These are phyloP conservation scores for Cordilura impudica DNA, from an alignment of 2,888 invertebrate species.

Conservation along the genomic window DNA sequence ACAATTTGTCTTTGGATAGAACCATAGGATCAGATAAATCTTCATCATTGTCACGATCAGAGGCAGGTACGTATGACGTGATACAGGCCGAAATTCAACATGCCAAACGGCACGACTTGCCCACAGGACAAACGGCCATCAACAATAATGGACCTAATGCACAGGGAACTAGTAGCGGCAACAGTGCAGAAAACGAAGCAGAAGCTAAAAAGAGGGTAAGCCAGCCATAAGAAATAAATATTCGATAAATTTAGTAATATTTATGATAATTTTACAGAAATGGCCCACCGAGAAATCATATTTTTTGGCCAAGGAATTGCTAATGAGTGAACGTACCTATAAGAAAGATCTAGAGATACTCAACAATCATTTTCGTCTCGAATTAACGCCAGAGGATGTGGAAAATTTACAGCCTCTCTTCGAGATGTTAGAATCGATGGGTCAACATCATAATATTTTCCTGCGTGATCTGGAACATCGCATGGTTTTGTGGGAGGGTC, in stretches of 20 bases:
- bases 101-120: constrained; percentile 72
- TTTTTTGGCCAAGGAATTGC: constrained; percentile 93
- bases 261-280: constrained; percentile 76
- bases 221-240: not conserved
- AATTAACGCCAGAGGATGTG: constrained; percentile 81
- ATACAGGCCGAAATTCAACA: constrained; percentile 77
- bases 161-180: constrained; percentile 28
- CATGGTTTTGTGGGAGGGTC: constrained; percentile 86
- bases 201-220: constrained; percentile 74
- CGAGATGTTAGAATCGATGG: constrained; percentile 87
- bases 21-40: constrained; percentile 77
- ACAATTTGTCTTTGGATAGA: no score
- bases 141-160: constrained; percentile 67
- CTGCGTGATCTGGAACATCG: constrained; percentile 88
- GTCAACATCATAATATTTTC: constrained; percentile 88
- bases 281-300: constrained; percentile 86
- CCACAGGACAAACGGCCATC: constrained; percentile 68
- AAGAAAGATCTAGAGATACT: constrained; percentile 95
- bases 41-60: constrained; percentile 76
- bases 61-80: constrained; percentile 77
- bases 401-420: constrained; percentile 79
- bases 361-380: constrained; percentile 88
- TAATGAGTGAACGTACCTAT: constrained; percentile 97
- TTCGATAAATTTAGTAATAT: not conserved
- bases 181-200: constrained; percentile 70